Percentiles rank a stretch among this genome's conserved stretches.
Evolutionary conservation across 2,797 vertebrate genomes (phyloP).

Genomic region (Avahi laniger): DNA sequence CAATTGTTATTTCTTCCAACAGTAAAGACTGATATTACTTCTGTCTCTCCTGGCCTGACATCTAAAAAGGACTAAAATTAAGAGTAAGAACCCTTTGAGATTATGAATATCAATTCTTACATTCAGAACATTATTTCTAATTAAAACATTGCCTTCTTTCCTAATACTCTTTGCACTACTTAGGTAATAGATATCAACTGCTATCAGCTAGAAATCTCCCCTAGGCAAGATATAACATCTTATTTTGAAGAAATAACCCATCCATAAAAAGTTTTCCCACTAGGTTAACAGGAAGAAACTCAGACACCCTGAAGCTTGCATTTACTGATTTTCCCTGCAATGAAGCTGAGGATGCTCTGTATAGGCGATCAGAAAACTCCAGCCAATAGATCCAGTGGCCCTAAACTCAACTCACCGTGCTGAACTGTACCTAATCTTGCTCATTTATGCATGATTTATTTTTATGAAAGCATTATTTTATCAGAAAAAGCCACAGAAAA

Average conservation of each 20-base stretch:
- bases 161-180: neutral
- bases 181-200: neutral
- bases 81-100: neutral
- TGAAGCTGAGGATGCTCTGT: neutral
- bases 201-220: neutral
- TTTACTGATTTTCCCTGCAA: neutral
- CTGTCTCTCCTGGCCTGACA: neutral
- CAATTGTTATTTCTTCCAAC: neutral
- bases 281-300: neutral
- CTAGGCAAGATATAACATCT: neutral
- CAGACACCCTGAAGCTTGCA: neutral
- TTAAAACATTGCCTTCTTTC: neutral
- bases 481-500: neutral
- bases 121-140: neutral
- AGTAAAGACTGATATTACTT: neutral
- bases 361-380: neutral
- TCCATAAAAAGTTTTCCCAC: neutral
- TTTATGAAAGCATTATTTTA: neutral
- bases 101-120: neutral
- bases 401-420: neutral
- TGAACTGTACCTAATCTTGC: neutral
- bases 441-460: neutral
- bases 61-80: neutral
- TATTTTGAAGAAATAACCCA: conserved; percentile 10
- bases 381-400: neutral